These are phyloP conservation scores for Microplitis demolitor DNA, from an alignment of 1,140 invertebrate species.

Conservation along the genomic window DNA sequence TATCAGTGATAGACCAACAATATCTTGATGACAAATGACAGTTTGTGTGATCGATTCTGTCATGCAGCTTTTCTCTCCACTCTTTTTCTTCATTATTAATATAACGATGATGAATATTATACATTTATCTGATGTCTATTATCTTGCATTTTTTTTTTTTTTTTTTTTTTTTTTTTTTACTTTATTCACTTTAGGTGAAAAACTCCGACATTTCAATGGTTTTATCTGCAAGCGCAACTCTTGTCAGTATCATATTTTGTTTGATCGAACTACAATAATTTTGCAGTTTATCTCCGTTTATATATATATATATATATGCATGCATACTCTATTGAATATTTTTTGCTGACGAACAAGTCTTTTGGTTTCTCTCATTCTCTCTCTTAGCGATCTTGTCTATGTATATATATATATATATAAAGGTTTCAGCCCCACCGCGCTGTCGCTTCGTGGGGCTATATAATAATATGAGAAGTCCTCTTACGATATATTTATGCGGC, in stretches of 20 bases:
- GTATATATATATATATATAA: not conserved
- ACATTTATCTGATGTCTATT: not conserved
- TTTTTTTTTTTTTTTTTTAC: not conserved
- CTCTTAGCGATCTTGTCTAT: not conserved
- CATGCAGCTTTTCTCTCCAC: conserved; percentile 29
- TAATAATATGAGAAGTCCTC: conserved; percentile 7
- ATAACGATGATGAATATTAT: conserved; percentile 1
- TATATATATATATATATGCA: not conserved
- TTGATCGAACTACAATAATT: conserved; percentile 6
- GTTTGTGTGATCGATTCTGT: conserved; percentile 41
- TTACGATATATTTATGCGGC: conserved; percentile 55
- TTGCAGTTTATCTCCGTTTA: not conserved
- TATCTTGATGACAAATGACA: conserved; percentile 57
- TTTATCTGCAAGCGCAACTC: not conserved
- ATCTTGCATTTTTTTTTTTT: not conserved
- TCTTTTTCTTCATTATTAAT: not conserved
- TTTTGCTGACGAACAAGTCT: not conserved
- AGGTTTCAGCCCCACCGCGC: not conserved
- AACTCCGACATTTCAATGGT: not conserved
- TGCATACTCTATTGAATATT: not conserved
- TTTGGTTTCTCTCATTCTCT: not conserved
- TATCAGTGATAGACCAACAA: conserved; percentile 37
- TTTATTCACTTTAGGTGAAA: not conserved
- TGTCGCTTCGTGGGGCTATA: conserved; percentile 8
- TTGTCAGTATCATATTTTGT: not conserved